phyloP scores from a whole-genome alignment of 2,113 vertebrate species.

The Hippocampus comes region DNA sequence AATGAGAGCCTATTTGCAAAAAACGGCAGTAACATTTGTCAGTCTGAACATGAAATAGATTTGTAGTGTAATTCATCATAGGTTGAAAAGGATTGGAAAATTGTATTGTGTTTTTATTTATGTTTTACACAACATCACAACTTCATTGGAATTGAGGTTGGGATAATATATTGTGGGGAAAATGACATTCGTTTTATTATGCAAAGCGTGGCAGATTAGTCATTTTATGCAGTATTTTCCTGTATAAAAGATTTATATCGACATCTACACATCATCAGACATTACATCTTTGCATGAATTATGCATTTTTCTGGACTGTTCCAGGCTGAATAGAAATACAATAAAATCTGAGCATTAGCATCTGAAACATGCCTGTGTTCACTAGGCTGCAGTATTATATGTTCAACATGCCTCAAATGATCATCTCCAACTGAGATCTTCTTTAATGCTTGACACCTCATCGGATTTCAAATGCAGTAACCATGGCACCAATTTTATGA shows the following conservation, averaged over 20 bases:
- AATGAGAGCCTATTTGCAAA: too few relatives aligned
- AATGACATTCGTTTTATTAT: background rate
- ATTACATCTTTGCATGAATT: background rate
- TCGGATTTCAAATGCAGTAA: constrained; percentile 1
- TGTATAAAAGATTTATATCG: too few relatives aligned
- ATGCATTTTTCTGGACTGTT: background rate
- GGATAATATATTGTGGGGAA: background rate
- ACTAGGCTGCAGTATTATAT: background rate
- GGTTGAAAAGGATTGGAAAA: too few relatives aligned
- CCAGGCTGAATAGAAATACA: background rate
- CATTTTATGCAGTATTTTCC: too few relatives aligned
- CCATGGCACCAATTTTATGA: constrained; percentile 22
- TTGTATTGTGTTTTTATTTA: too few relatives aligned
- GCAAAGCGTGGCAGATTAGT: too few relatives aligned
- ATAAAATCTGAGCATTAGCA: background rate
- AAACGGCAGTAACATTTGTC: too few relatives aligned
- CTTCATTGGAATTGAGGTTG: too few relatives aligned
- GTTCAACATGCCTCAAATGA: background rate
- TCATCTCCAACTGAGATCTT: background rate
- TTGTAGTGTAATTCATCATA: too few relatives aligned
- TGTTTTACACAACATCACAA: too few relatives aligned
- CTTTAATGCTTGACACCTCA: background rate
- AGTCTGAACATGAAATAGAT: too few relatives aligned
- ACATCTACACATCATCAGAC: too few relatives aligned
- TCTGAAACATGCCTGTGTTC: background rate